These are phyloP conservation scores for Agriopis marginaria DNA, from an alignment of 2,888 invertebrate genomes.

Conservation along the genomic window DNA sequence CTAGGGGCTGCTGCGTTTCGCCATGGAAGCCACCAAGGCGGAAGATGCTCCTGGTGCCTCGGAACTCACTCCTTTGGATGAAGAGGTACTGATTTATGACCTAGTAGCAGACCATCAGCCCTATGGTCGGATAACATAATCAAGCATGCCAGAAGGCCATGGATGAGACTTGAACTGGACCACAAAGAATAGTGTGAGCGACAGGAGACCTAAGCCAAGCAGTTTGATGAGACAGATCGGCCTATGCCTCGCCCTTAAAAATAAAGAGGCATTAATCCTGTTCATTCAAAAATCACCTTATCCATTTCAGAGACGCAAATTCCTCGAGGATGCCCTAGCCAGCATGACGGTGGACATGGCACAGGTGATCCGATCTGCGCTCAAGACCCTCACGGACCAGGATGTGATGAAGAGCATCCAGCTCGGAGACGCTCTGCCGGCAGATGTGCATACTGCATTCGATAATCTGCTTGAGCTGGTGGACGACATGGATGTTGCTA, in stretches of 20 bases:
- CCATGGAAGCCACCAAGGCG: slow-evolving; percentile 88
- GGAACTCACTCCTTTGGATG: slow-evolving; percentile 86
- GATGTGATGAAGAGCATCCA: slow-evolving; percentile 73
- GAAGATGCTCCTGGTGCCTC: slow-evolving; percentile 86
- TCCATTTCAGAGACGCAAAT: slow-evolving; percentile 87
- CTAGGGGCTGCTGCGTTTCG: slow-evolving; percentile 89
- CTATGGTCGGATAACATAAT: not conserved
- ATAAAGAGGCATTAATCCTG: no score
- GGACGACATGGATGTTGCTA: slow-evolving; percentile 92
- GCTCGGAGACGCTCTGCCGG: slow-evolving; percentile 81
- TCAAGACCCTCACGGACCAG: slow-evolving; percentile 85
- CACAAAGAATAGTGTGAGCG: no score
- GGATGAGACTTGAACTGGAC: no score
- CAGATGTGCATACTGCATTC: slow-evolving; percentile 88
- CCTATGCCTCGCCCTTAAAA: no score
- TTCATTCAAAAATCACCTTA: not conserved
- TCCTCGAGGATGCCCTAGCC: slow-evolving; percentile 90
- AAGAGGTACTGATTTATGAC: slow-evolving; percentile 82
- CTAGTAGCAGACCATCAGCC: no score
- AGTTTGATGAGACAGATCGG: no score
- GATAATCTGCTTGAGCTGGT: slow-evolving; percentile 89
- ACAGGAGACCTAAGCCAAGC: no score
- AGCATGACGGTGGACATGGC: slow-evolving; percentile 90
- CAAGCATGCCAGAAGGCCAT: not conserved
- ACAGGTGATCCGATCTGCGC: slow-evolving; percentile 87